Base-by-base conservation (phyloP, 2,797 vertebrate genomes). In the Manis javanica region DNA sequence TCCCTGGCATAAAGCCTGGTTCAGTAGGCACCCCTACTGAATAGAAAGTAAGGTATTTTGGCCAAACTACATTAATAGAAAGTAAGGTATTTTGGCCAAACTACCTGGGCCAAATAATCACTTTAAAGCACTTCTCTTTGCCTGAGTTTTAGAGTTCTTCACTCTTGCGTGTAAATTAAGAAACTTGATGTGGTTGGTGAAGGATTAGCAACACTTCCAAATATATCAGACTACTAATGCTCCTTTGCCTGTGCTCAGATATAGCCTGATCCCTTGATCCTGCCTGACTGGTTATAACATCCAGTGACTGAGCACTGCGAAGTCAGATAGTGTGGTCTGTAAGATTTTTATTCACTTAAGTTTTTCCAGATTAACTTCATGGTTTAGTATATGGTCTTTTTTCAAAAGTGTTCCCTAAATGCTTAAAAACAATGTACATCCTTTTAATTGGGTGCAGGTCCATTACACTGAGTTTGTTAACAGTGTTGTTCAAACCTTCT, bases 331-430 rank as follows among this genome's bases (percentile, higher is more conserved):
- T 89, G 71, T 46, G 51, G 13, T 66, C 77, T 77, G 3, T 92
- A 95, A 51, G 34, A 59, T 94, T 63, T 89, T 74, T 72, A 53
- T 71, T 91, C 77, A 83, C 24, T 53, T 19, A 82, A 79, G 46
- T 78, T 90, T 91, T 79, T 81, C 72, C 83, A 87, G 86, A 79
- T 51, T 83, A 91, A 49, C 10, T 68, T 89, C 59, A 90, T 39
- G 18, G 18, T 37, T 90, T 87, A 93, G 87, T 75, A 84, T 42
- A 74, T 53, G 31, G 53, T 51, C 71, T 89, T 29, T 89, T 93
- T 95, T 92, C 77, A 79, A 90, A 77, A 96, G 29, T 51, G 42
- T 71, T 92, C 31, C 34, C 51, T 13, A 71, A 26, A 49, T 72
- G 8, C 49, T 53, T 89, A 39, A 93, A 37, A 83, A 83, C n/a